These are phyloP conservation scores for Macrosteles quadrilineatus DNA, from an alignment of 1,140 invertebrate species.

Conservation along the genomic window DNA sequence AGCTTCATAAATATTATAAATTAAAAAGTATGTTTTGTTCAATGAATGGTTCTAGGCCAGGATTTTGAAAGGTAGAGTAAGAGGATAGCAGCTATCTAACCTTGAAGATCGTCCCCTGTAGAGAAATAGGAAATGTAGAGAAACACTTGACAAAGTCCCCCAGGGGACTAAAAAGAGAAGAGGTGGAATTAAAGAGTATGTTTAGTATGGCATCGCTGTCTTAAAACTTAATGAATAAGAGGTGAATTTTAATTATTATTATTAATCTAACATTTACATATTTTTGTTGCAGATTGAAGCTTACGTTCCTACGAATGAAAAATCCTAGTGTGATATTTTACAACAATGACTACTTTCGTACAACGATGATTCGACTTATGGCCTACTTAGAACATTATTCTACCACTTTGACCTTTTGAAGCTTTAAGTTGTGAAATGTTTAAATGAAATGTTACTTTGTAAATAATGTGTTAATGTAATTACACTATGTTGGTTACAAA, in stretches of 20 bases:
- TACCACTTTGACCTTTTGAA: background rate
- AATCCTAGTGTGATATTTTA: background rate
- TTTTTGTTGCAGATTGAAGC: constrained; percentile 2
- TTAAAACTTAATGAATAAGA: background rate
- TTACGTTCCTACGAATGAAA: constrained; percentile 3
- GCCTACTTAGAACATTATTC: constrained; percentile 1
- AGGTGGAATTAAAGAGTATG: background rate
- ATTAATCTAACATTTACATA: background rate
- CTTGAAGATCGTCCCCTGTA: too few species aligned
- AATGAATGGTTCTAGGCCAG: too few species aligned
- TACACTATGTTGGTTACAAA: background rate
- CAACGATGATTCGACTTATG: constrained; percentile 9
- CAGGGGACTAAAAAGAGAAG: too few species aligned
- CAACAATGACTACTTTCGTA: constrained; percentile 10
- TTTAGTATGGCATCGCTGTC: background rate
- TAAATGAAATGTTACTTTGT: background rate
- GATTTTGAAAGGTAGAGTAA: too few species aligned
- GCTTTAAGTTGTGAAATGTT: background rate
- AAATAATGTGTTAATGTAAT: background rate
- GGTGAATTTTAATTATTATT: too few species aligned
- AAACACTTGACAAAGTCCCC: too few species aligned
- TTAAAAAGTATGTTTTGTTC: too few species aligned
- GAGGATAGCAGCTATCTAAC: too few species aligned
- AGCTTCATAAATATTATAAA: too few species aligned
- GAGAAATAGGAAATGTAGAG: too few species aligned